These are phyloP conservation scores for Pipistrellus pipistrellus DNA, from an alignment of 2,797 vertebrate species.

Conservation along the genomic window DNA sequence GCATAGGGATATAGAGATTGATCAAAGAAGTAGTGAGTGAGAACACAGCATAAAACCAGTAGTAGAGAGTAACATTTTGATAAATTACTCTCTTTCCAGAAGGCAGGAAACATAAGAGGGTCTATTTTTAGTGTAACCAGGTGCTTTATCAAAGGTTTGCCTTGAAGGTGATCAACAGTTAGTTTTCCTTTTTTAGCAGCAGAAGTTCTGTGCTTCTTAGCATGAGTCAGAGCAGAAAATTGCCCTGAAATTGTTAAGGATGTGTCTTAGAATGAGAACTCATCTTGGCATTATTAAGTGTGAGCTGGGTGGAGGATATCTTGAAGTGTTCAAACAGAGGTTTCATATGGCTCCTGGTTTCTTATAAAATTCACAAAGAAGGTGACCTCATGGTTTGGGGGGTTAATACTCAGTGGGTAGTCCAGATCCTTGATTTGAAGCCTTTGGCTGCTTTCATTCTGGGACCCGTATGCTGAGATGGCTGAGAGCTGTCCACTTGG, in stretches of 20 bases:
- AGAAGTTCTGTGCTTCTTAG: neutral
- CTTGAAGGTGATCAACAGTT: neutral
- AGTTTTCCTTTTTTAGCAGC: constrained; percentile 4
- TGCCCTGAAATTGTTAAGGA: neutral
- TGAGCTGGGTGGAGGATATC: neutral
- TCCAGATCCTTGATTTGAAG: neutral
- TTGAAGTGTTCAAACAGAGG: neutral
- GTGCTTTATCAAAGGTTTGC: neutral
- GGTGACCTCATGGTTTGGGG: neutral
- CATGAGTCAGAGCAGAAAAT: neutral
- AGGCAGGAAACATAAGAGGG: neutral
- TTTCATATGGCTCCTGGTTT: neutral
- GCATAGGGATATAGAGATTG: neutral
- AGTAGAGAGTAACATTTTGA: constrained; percentile 9
- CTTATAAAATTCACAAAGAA: neutral
- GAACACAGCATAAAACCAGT: neutral
- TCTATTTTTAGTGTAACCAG: constrained; percentile 33
- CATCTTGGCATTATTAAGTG: neutral
- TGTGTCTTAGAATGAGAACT: neutral
- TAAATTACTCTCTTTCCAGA: constrained; percentile 26
- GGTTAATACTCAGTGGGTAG: neutral
- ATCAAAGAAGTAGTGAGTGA: neutral
- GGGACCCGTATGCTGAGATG: neutral
- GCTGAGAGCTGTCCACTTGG: neutral
- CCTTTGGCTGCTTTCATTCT: neutral